Evolutionary conservation across 2,113 vertebrate species (phyloP), one percentile per base, ranked within the genome.

Genomic region (Mustela lutreola): DNA sequence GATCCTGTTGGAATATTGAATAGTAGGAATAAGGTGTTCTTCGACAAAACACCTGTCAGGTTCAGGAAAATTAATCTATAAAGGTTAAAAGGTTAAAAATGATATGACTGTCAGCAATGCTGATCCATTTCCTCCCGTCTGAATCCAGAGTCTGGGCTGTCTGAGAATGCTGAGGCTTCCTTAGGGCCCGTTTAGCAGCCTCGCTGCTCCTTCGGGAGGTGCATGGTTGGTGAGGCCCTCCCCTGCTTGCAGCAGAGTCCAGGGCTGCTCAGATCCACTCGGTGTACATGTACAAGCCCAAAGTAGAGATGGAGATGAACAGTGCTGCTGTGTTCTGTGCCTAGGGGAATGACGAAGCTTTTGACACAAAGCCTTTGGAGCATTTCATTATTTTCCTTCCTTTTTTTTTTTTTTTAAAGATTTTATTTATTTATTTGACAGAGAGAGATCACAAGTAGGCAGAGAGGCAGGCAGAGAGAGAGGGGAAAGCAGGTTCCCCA

Each of bases 241-340:
- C 22, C 70, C 56, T 48, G 56, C 36, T 71, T 33, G 10, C 31
- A 33, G 5, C 0, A 7, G 36, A 53, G 9, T 2, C 26, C 15
- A 1, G 1, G 45, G 11, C 12, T 48, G 1, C 45, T 28, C 7
- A 0, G 0, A 9, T 14, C 6, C 10, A 12, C 2, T 2, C 8
- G 7, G 0, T 5, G 7, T 22, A 0, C 24, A 11, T 6, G 1
- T 4, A 1, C 4, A n/a, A 36, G 39, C 21, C 62, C n/a, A 42
- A 8, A 18, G 16, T 10, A 1, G 16, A 42, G 12, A 18, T 4
- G 0, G 36, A 26, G 39, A 7, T 6, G 0, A 19, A 2, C 12
- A 8, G 24, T 2, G 1, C 22, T 5, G 12, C 39, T 45, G 1
- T 9, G 26, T 6, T n/a, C 36, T 12, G 4, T 7, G 24, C 48